A percentile compares a stretch with the other conserved stretches of the same genome.
phyloP scores from a whole-genome alignment of 37 sponge, comb jelly and placozoan genomes.

The Corticium candelabrum region DNA sequence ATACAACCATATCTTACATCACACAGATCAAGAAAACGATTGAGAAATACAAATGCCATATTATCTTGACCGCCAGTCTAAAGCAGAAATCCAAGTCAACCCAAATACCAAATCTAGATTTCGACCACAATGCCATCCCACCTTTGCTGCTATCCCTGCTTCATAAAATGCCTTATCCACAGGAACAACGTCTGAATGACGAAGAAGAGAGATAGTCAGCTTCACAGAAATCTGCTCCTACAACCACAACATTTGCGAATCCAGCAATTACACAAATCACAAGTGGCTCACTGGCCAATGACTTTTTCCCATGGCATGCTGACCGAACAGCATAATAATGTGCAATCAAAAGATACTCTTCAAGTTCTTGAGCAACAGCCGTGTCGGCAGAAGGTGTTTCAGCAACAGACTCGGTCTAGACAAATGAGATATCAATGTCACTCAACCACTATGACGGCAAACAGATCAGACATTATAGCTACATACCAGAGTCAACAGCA shows the following conservation, averaged over 20 bases:
- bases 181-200: conserved; percentile 76
- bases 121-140: conserved; percentile 12
- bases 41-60: conserved; percentile 97
- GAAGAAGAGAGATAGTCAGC: conserved; percentile 63
- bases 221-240: conserved; percentile 50
- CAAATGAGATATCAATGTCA: too few species aligned
- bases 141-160: conserved; percentile 76
- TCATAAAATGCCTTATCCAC: conserved; percentile 95
- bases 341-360: conserved; percentile 31
- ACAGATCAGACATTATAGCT: too few species aligned
- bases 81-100: neutral
- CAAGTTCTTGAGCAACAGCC: conserved; percentile 48
- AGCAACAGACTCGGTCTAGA: neutral
- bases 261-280: neutral
- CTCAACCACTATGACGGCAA: too few species aligned
- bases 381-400: conserved; percentile 16
- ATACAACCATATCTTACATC: conserved; percentile 39
- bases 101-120: too few species aligned
- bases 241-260: neutral
- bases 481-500: neutral
- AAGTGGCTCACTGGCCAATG: conserved; percentile 15
- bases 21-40: conserved; percentile 93
- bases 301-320: conserved; percentile 48
- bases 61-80: conserved; percentile 76
- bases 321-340: conserved; percentile 69